These are phyloP conservation scores for Polypedilum pembai DNA, from an alignment of 1,140 invertebrate genomes.

Conservation along the genomic window DNA sequence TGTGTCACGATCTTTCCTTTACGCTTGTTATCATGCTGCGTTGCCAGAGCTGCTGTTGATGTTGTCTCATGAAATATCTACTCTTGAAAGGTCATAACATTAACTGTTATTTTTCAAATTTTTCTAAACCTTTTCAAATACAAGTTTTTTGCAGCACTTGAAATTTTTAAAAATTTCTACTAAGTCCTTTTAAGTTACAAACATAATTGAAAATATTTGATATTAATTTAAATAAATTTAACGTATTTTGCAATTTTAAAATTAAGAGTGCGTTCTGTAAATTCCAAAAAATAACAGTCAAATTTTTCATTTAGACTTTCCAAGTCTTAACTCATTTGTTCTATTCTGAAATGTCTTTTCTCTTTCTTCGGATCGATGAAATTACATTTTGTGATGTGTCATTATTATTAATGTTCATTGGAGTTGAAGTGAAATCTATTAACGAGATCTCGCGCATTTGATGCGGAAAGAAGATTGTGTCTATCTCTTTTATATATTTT, in stretches of 20 bases:
- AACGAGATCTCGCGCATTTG: conserved; percentile 22
- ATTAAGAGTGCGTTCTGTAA: too few relatives aligned
- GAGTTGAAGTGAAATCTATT: conserved; percentile 20
- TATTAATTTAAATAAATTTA: too few relatives aligned
- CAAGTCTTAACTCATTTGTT: too few relatives aligned
- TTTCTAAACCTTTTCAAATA: too few relatives aligned
- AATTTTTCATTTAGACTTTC: too few relatives aligned
- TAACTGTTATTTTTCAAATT: too few relatives aligned
- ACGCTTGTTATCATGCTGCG: conserved; percentile 13
- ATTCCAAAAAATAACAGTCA: not conserved
- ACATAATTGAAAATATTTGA: too few relatives aligned
- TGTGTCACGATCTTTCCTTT: not conserved
- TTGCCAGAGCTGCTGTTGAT: conserved; percentile 14
- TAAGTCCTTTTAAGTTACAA: too few relatives aligned
- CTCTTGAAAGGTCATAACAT: too few relatives aligned
- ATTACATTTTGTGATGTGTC: conserved; percentile 21
- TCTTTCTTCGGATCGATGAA: not conserved
- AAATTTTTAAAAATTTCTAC: too few relatives aligned
- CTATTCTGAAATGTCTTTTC: too few relatives aligned
- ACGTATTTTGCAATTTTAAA: not conserved
- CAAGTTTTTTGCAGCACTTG: too few relatives aligned
- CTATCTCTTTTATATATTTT: not conserved
- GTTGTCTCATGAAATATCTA: not conserved
- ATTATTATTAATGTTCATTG: conserved; percentile 25
- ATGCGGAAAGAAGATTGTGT: conserved; percentile 14